These are phyloP conservation scores for Castor canadensis DNA, from an alignment of 2,113 vertebrate genomes.

Conservation along the genomic window DNA sequence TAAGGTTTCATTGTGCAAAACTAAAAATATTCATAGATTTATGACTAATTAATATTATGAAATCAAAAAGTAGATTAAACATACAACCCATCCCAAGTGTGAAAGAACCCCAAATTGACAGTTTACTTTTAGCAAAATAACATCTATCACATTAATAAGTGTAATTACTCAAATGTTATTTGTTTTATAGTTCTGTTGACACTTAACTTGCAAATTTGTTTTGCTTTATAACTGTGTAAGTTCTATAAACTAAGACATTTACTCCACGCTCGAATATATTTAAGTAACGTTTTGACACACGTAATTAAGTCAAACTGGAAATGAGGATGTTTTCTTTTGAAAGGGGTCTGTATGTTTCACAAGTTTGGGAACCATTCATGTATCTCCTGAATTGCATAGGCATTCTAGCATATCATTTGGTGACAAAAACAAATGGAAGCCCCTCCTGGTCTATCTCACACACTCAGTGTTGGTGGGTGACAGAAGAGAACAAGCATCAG, in stretches of 20 bases:
- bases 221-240: background rate
- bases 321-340: constrained; percentile 15
- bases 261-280: background rate
- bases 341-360: background rate
- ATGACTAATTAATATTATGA: background rate
- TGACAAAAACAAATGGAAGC: background rate
- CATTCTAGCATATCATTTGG: background rate
- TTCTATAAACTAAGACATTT: constrained; percentile 21
- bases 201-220: constrained; percentile 47
- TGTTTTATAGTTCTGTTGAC: background rate
- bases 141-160: constrained; percentile 29
- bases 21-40: background rate
- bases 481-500: background rate
- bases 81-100: background rate
- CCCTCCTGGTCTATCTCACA: background rate
- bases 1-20: background rate
- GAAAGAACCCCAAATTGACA: constrained; percentile 28
- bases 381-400: background rate
- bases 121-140: constrained; percentile 39
- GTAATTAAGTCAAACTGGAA: constrained; percentile 34
- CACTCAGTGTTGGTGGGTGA: background rate
- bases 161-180: constrained; percentile 25
- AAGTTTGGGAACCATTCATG: background rate
- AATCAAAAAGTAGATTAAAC: constrained; percentile 34
- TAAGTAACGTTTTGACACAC: constrained; percentile 1